phyloP scores from a whole-genome alignment of 2,888 invertebrate species.

The Cerastis leucographa region DNA sequence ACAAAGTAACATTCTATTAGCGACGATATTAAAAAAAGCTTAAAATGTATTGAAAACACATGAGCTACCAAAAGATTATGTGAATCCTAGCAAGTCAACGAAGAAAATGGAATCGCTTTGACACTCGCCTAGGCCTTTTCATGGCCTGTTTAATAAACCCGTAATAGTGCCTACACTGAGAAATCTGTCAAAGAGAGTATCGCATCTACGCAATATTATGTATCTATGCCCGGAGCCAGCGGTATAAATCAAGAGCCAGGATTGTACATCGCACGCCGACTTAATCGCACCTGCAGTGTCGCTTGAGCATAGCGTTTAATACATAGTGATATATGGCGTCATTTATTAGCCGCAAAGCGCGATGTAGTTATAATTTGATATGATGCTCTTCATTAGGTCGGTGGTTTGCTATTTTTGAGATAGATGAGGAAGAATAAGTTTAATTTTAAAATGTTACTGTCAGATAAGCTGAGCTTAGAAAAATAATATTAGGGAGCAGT shows the following conservation, averaged over 20 bases:
- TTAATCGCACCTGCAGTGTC: conserved; percentile 78
- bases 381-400: conserved; percentile 17
- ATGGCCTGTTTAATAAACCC: no score
- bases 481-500: no score
- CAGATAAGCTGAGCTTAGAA: no score
- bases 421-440: no score
- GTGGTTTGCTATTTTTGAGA: not conserved
- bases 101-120: no score
- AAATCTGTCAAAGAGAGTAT: not conserved
- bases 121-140: no score
- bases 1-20: no score
- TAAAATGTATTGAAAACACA: no score
- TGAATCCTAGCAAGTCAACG: no score
- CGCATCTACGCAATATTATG: conserved; percentile 10
- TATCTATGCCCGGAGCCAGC: conserved; percentile 50
- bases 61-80: no score
- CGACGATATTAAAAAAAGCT: no score
- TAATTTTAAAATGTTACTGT: no score
- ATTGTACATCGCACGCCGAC: conserved; percentile 71
- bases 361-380: conserved; percentile 60
- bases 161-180: not conserved
- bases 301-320: conserved; percentile 76
- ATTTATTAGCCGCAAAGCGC: conserved; percentile 77
- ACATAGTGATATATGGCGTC: conserved; percentile 84
- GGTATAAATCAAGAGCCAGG: conserved; percentile 76